A percentile compares a stretch with the other conserved stretches of the same genome.
phyloP scores from a whole-genome alignment of 2,797 vertebrate species.

The Lycodopsis pacificus region DNA sequence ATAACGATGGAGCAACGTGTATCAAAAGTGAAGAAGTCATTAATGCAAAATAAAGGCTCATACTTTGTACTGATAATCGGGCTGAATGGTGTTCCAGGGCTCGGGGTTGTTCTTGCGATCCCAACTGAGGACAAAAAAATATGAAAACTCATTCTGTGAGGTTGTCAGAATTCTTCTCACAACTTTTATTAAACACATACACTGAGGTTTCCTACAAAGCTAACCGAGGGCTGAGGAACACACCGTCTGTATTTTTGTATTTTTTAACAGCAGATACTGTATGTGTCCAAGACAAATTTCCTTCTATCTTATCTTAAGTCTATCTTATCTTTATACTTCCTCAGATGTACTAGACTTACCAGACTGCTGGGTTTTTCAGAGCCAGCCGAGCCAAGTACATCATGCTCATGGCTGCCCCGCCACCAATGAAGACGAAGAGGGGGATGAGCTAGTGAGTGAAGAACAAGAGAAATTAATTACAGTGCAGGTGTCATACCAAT shows the following conservation, averaged over 20 bases:
- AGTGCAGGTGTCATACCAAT: background rate
- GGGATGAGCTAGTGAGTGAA: slow-evolving; percentile 87
- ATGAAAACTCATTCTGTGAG: background rate
- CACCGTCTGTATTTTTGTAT: background rate
- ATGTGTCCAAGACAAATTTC: too few relatives aligned
- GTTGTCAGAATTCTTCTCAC: background rate
- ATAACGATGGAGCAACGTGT: background rate
- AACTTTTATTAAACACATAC: background rate
- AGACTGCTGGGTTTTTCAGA: slow-evolving; percentile 90
- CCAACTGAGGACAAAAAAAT: slow-evolving; percentile 85
- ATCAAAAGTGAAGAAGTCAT: background rate
- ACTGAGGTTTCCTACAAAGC: background rate
- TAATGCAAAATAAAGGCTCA: background rate
- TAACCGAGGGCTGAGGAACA: background rate
- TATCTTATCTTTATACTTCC: too few relatives aligned
- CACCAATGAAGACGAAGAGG: slow-evolving; percentile 93
- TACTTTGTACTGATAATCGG: slow-evolving; percentile 95
- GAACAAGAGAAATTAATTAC: background rate
- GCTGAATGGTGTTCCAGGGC: slow-evolving; percentile 92
- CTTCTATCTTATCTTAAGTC: too few relatives aligned
- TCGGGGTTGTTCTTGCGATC: slow-evolving; percentile 95
- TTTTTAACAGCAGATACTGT: too few relatives aligned
- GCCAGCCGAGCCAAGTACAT: slow-evolving; percentile 88
- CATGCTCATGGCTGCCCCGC: slow-evolving; percentile 85
- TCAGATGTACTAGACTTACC: slow-evolving; percentile 76